Evolutionary conservation across 2,113 vertebrate genomes (phyloP).

Genomic region (Dasypus novemcinctus): DNA sequence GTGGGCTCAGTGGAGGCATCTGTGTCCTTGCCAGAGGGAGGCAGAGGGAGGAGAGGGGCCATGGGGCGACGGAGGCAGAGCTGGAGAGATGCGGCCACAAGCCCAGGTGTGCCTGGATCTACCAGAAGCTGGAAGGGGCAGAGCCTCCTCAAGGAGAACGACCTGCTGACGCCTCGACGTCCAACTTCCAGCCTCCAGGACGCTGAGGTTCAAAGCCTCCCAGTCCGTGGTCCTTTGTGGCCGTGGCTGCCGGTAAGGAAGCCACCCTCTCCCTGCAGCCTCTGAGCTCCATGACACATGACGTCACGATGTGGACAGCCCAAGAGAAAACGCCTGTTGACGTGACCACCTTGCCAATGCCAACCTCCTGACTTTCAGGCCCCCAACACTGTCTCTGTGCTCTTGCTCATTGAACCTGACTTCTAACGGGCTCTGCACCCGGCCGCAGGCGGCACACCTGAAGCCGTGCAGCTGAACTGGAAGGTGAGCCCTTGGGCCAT

Average conservation of each 20-base stretch:
- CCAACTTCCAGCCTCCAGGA: not conserved
- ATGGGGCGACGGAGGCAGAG: not conserved
- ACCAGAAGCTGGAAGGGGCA: no score
- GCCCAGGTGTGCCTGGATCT: rapidly evolving
- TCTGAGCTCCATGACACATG: no score
- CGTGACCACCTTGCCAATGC: rapidly evolving
- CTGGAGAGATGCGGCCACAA: not conserved
- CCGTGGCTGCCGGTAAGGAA: not conserved
- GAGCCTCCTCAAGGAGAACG: not conserved
- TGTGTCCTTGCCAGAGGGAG: not conserved
- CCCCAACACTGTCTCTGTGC: not conserved
- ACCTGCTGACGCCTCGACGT: not conserved
- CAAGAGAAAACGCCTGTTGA: no score
- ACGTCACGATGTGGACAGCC: no score
- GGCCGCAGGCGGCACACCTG: rapidly evolving
- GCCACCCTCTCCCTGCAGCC: rapidly evolving
- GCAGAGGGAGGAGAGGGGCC: not conserved
- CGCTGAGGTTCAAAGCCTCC: not conserved
- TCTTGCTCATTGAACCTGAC: not conserved
- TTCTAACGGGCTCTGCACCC: rapidly evolving
- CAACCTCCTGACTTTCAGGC: not conserved
- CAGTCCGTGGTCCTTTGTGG: rapidly evolving
- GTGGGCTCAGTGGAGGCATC: not conserved
- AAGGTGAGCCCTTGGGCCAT: not conserved
- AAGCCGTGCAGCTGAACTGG: rapidly evolving